A percentile compares a stretch with the other conserved stretches of the same genome.
phyloP scores from a whole-genome alignment of 2,113 vertebrate species.

The Oreochromis tanganicae region DNA sequence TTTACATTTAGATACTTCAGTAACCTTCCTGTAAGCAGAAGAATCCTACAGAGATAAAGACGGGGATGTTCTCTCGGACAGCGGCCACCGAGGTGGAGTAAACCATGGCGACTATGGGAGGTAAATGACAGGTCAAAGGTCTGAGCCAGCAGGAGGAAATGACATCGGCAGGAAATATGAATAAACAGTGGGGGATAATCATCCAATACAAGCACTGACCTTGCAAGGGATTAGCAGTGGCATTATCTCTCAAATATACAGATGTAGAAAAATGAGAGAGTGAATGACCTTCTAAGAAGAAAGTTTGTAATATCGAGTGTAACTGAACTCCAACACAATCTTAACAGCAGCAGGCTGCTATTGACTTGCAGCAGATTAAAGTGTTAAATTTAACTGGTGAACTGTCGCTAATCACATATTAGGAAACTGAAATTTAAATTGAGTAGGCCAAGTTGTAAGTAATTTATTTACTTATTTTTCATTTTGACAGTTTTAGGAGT shows the following conservation, averaged over 20 bases:
- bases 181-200: constrained; percentile 72
- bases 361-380: not conserved
- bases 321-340: not conserved
- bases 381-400: not conserved
- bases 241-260: constrained; percentile 65
- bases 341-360: not conserved
- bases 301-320: constrained; percentile 31
- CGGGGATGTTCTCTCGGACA: constrained; percentile 37
- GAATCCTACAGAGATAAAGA: constrained; percentile 59
- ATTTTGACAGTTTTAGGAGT: not conserved
- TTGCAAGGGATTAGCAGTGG: constrained; percentile 63
- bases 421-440: not conserved
- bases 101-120: constrained; percentile 40
- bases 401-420: not conserved
- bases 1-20: constrained; percentile 56
- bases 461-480: not conserved
- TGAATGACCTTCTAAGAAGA: constrained; percentile 53
- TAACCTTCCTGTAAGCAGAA: constrained; percentile 49
- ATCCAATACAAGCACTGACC: constrained; percentile 65
- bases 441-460: not conserved
- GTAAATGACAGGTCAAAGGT: constrained; percentile 71
- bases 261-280: constrained; percentile 47
- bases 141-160: constrained; percentile 62
- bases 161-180: constrained; percentile 70
- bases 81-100: constrained; percentile 27